Base-by-base conservation (phyloP, 2,113 vertebrate species). In the Ophiodon elongatus region DNA sequence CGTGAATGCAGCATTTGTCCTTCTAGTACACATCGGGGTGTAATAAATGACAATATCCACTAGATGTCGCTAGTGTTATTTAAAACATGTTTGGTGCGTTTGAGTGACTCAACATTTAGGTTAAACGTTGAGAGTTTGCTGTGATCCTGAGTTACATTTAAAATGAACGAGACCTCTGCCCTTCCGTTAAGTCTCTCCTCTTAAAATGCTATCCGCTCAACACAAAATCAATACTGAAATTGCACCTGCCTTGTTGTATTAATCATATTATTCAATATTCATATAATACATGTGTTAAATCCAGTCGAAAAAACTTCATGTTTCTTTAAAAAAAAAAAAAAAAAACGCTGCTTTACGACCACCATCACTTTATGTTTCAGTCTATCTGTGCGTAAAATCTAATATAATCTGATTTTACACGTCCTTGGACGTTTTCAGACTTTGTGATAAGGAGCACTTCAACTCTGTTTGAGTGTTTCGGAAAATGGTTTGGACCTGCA, bases 31-130 rank as follows among this genome's bases (percentile, higher is more conserved):
- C 43, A 21, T 54, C 2, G 13, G 4, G 6, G 56, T 90, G 90
- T 80, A 85, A 73, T 87, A 41, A 45, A 21, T 0, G 0, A 0
- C 0, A 13, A 23, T 6, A 1, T 1, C 85, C 94, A 33, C 60
- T 94, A 86, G 94, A 92, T 63, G 89, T 62, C 90, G n/a, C 35
- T 82, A 15, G 27, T 90, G 80, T 83, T 72, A 25, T 89, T 84
- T 45, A 39, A 23, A 47, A 72, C 1, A 10, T 6, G 3, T 33
- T 1, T 14, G 29, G 10, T 19, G n/a, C 21, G 0, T 52, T 56
- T 50, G 2, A 4, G 13, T 3, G 29, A 5, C n/a, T 69, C 25
- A n/a, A 21, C 64, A 5, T 50, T 0, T 0, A 62, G 4, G 11
- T 17, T 59, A 6, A 4, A 11, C 29, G 11, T 52, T 52, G 8